These are phyloP conservation scores for Entomyzon cyanotis DNA, from an alignment of 2,113 vertebrate species.

Conservation along the genomic window DNA sequence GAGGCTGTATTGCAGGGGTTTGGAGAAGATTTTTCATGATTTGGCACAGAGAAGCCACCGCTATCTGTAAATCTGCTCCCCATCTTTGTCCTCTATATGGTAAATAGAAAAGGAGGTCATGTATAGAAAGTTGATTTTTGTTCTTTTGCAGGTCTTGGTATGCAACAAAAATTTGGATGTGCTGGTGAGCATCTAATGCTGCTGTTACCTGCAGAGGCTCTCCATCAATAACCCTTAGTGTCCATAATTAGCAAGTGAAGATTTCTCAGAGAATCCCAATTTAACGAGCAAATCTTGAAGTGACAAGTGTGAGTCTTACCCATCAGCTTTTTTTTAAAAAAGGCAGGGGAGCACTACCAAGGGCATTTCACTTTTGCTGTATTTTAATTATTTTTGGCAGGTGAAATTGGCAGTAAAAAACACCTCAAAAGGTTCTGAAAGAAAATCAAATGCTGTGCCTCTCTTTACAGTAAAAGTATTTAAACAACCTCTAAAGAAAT, in stretches of 20 bases:
- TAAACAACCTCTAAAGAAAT: not conserved
- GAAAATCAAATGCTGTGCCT: not conserved
- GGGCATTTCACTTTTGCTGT: not conserved
- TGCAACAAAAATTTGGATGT: not conserved
- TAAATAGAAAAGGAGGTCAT: not conserved
- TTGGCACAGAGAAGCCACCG: not conserved
- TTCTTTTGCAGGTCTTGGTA: not conserved
- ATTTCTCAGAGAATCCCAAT: not conserved
- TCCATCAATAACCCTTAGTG: not conserved
- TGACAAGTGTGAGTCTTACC: not conserved
- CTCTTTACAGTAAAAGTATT: not conserved
- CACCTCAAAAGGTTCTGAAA: not conserved
- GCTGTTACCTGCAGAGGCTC: not conserved
- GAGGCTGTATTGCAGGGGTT: not conserved
- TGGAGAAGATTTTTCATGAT: not conserved
- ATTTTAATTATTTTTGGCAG: slow-evolving; percentile 13
- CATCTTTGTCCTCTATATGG: too few relatives aligned
- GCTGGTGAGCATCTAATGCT: accelerated
- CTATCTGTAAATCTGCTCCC: not conserved
- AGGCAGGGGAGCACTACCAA: not conserved
- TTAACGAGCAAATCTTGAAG: not conserved
- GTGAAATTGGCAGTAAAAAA: not conserved
- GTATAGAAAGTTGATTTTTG: not conserved
- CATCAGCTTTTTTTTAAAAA: not conserved
- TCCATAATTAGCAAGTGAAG: not conserved